These are phyloP conservation scores for Hycleus cichorii DNA, from an alignment of 1,140 invertebrate species.

Conservation along the genomic window DNA sequence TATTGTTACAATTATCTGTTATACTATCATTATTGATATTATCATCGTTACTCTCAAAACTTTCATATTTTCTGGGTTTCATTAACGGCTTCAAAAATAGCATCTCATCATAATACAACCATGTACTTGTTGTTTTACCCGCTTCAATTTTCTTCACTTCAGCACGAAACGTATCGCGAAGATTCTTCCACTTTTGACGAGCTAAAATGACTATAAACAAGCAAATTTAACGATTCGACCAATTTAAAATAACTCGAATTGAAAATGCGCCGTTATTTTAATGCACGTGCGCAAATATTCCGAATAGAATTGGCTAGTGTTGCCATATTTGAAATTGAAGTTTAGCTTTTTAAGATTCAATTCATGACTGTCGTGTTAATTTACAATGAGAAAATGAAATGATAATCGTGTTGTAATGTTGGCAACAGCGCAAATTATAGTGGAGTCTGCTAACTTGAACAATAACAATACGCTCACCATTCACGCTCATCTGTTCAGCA, in stretches of 20 bases:
- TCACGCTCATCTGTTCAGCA: slow-evolving; percentile 40
- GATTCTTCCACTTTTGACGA: slow-evolving; percentile 46
- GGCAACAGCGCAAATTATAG: no score
- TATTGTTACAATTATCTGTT: not conserved
- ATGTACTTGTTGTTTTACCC: not conserved
- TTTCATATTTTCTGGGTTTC: not conserved
- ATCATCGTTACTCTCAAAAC: not conserved
- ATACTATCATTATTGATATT: not conserved
- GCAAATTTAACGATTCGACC: no score
- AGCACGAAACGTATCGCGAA: slow-evolving; percentile 43
- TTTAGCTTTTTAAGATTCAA: no score
- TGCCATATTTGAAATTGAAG: no score
- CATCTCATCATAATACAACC: slow-evolving; percentile 12
- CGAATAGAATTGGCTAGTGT: no score
- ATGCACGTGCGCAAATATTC: no score
- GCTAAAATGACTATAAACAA: slow-evolving; percentile 4
- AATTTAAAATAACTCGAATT: no score
- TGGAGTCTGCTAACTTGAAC: no score
- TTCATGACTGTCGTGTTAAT: no score
- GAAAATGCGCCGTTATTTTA: no score
- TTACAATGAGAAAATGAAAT: no score
- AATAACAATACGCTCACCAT: slow-evolving; percentile 28
- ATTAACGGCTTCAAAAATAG: not conserved
- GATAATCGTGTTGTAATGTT: no score
- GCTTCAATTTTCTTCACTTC: slow-evolving; percentile 40